A percentile compares a stretch with the other conserved stretches of the same genome.
phyloP scores from a whole-genome alignment of 2,113 vertebrate genomes.

The Forbesichthys papilliferus region DNA sequence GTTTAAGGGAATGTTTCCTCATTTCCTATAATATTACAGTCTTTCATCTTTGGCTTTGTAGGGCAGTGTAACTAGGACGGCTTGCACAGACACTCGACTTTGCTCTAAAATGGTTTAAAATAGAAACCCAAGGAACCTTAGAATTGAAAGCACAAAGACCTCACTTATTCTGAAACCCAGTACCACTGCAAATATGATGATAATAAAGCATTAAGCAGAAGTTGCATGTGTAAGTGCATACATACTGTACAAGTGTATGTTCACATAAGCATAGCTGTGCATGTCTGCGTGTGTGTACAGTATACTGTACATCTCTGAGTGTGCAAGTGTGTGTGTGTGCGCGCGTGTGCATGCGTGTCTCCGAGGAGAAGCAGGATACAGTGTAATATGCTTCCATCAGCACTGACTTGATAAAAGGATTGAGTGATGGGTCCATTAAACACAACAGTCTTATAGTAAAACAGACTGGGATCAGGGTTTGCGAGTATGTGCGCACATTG shows the following conservation, averaged over 20 bases:
- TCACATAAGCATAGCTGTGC: not conserved
- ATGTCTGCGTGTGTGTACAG: not conserved
- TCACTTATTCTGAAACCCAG: not conserved
- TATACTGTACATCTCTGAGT: not conserved
- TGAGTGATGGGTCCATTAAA: not conserved
- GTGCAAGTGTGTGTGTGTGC: not conserved
- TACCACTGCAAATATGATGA: not conserved
- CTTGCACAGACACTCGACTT: not conserved
- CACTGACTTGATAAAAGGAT: slow-evolving; percentile 2
- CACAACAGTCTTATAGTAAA: not conserved
- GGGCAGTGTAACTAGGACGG: not conserved
- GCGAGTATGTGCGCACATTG: not conserved
- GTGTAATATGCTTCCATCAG: not conserved
- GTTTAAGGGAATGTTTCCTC: too few species aligned
- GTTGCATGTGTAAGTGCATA: not conserved
- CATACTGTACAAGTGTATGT: too few species aligned
- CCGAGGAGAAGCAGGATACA: not conserved
- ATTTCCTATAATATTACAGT: too few species aligned
- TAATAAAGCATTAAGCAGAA: slow-evolving; percentile 11
- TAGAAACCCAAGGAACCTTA: not conserved
- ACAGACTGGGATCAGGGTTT: not conserved
- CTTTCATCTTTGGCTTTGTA: not conserved
- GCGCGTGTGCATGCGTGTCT: not conserved
- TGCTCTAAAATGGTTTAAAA: not conserved
- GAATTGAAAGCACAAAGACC: not conserved